Conservation (phyloP, 2,888 invertebrate species). For the Sphaerophoria taeniata region DNA sequence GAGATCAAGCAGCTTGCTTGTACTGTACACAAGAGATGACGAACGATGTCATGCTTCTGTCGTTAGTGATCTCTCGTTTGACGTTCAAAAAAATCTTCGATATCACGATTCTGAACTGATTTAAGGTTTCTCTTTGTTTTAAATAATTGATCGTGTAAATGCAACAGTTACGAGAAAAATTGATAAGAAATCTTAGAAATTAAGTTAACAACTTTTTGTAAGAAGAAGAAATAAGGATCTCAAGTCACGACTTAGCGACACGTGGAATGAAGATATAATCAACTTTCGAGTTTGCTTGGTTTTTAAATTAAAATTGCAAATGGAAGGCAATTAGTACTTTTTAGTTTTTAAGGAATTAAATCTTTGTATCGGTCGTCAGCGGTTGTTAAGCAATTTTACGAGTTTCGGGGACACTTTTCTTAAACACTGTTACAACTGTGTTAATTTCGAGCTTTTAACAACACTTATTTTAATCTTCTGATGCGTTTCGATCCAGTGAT, state of each 20-base stretch:
- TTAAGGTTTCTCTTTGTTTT: background rate
- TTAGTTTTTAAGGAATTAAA: no score
- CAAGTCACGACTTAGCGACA: slow-evolving; percentile 6
- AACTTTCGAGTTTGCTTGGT: no score
- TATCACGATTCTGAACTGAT: slow-evolving; percentile 33
- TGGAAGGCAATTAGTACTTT: no score
- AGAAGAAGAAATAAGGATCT: background rate
- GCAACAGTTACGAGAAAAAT: background rate
- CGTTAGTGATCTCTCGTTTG: slow-evolving; percentile 18
- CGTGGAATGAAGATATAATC: background rate
- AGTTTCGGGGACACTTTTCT: no score
- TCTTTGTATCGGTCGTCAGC: no score
- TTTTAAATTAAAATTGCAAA: no score
- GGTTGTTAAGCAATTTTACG: no score
- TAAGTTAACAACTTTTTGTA: background rate
- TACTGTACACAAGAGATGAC: background rate
- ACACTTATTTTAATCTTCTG: background rate
- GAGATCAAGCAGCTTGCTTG: slow-evolving; percentile 22
- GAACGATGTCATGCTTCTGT: background rate
- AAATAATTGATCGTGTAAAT: slow-evolving; percentile 10
- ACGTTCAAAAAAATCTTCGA: background rate
- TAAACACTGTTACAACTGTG: no score
- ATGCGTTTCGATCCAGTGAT: slow-evolving; percentile 2
- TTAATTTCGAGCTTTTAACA: no score
- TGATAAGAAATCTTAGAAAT: background rate